phyloP scores from a whole-genome alignment of 2,113 vertebrate genomes.

The Otocyon megalotis region DNA sequence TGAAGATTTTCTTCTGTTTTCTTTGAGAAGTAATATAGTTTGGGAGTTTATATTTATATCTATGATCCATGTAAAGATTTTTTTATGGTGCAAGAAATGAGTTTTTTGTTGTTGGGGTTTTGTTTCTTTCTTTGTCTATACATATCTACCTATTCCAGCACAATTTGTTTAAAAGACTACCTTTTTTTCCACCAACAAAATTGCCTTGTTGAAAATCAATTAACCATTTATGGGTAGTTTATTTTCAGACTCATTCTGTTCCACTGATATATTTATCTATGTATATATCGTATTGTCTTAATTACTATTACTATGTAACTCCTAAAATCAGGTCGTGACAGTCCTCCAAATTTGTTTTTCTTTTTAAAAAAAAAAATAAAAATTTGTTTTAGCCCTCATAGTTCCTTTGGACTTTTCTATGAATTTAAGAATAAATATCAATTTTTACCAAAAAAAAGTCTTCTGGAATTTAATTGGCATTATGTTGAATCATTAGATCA shows the following conservation, averaged over 20 bases:
- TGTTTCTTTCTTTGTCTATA: background rate
- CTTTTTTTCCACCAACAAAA: conserved; percentile 6
- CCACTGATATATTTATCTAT: background rate
- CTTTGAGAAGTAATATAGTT: background rate
- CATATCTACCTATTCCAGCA: background rate
- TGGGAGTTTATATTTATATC: background rate
- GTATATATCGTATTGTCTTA: background rate
- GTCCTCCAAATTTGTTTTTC: background rate
- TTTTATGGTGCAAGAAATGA: background rate
- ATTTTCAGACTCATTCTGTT: background rate
- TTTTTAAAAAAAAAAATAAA: background rate
- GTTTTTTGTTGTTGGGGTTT: background rate
- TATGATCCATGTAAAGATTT: background rate
- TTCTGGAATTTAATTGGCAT: background rate
- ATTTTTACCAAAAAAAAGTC: background rate
- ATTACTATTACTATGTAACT: background rate
- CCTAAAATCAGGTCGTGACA: background rate
- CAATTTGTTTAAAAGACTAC: background rate
- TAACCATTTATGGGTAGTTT: background rate
- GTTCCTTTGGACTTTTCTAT: background rate
- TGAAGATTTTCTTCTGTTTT: background rate
- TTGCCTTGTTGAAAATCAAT: background rate
- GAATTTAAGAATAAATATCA: background rate
- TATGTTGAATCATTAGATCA: background rate
- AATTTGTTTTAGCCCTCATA: background rate